These are phyloP conservation scores for Odontamblyopus lacepedii DNA, from an alignment of 2,797 vertebrate species.

Conservation along the genomic window DNA sequence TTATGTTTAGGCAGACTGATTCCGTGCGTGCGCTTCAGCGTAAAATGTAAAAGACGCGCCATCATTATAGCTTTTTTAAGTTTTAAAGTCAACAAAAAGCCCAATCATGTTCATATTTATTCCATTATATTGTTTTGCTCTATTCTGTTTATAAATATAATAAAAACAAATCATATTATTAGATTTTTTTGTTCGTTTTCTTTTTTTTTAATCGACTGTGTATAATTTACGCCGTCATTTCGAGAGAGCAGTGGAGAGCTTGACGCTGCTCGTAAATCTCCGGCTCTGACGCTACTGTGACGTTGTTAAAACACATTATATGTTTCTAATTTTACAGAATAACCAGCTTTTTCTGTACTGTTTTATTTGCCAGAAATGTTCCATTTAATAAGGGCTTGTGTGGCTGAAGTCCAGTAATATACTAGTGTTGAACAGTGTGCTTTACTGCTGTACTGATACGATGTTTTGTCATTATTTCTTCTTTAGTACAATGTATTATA, in stretches of 20 bases:
- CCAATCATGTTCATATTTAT: background rate
- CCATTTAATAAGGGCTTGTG: background rate
- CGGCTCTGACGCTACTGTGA: slow-evolving; percentile 48
- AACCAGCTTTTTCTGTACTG: background rate
- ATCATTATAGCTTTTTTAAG: background rate
- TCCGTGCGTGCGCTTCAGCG: slow-evolving; percentile 38
- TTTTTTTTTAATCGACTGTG: too few relatives aligned
- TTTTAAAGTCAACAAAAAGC: background rate
- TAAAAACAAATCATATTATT: background rate
- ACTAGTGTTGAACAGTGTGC: background rate
- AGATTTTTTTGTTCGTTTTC: background rate
- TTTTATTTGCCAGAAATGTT: background rate
- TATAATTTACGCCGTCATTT: background rate
- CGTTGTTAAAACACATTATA: slow-evolving; percentile 17
- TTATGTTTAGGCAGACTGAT: accelerated
- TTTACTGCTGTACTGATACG: background rate
- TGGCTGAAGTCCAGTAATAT: background rate
- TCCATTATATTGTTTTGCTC: background rate
- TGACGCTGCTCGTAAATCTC: slow-evolving; percentile 13
- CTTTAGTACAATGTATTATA: background rate
- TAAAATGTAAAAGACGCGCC: background rate
- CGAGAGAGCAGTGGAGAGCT: background rate
- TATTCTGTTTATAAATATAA: background rate
- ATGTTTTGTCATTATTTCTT: background rate
- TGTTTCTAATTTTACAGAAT: background rate